Percentiles rank a stretch among this genome's conserved stretches.
Evolutionary conservation across 2,797 vertebrate species (phyloP).

Genomic region (Rhabdomys pumilio): DNA sequence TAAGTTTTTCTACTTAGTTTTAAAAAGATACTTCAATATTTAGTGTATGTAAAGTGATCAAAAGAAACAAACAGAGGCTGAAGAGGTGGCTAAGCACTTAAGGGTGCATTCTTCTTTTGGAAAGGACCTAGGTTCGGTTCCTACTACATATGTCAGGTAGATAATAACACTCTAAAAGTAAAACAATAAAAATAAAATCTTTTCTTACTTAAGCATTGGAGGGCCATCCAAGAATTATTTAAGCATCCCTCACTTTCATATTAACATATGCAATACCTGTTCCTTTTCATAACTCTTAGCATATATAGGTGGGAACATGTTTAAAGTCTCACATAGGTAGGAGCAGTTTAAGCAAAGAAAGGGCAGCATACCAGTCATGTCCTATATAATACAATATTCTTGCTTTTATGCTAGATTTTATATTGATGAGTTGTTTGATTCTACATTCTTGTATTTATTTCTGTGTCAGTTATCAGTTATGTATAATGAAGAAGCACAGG

Average conservation of each 20-base stretch:
- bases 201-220: neutral
- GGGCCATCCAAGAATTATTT: neutral
- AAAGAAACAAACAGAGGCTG: neutral
- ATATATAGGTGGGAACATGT: neutral
- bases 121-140: neutral
- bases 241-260: neutral
- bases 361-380: neutral
- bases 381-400: neutral
- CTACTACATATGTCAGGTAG: neutral
- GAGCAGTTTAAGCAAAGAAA: neutral
- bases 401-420: neutral
- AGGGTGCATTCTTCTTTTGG: neutral
- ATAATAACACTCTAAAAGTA: conserved; percentile 5
- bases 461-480: neutral
- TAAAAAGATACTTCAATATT: conserved; percentile 43
- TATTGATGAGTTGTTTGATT: neutral
- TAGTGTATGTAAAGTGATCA: neutral
- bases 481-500: neutral
- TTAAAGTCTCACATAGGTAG: neutral
- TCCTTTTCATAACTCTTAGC: neutral
- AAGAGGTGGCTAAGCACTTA: neutral
- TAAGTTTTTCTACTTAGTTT: neutral
- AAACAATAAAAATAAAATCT: neutral
- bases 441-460: conserved; percentile 14
- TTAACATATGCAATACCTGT: neutral